Base-by-base conservation (phyloP, 2,113 vertebrate species). In the Tragulus kanchil region DNA sequence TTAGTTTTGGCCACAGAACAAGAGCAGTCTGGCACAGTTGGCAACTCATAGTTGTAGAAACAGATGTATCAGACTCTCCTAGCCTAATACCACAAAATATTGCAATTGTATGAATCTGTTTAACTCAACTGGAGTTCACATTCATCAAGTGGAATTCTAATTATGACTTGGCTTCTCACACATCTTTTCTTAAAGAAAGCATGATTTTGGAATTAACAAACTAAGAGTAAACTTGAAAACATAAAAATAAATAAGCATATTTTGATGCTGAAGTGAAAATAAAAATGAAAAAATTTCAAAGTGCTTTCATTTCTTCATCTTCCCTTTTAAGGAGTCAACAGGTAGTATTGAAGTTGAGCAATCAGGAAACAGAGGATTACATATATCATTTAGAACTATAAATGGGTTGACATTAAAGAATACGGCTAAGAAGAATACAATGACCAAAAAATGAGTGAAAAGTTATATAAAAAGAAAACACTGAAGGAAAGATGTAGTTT, bases 111-210 rank as follows among this genome's bases (percentile, higher is more conserved):
- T 65, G 61, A 85, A 71, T 61, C 31, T 73, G 64, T 14, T 31
- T 56, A 52, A 83, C 61, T 93, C 23, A 48, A 65, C 89, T 61
- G 87, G 71, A 62, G 69, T 16, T 78, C 61, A 10, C 31, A 86
- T 64, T 77, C 59, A 54, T 28, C 28, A 67, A 52, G 26, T 11
- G 45, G 58, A 67, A 31, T 75, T 95, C 73, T 75, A 77, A 71
- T 48, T 83, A 25, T 65, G 31, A 90, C 17, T 64, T 82, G 54
- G 16, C 28, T 42, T 61, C 10, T 65, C 5, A 52, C 12, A n/a
- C 48, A 16, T 28, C 50, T 89, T 86, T 96, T 50, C 21, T 93
- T n/a, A n/a, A 28, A 21, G 15, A 96, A 90, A 88, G 4, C 84
- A 78, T 48, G 13, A n/a, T n/a, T n/a, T n/a, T n/a, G n/a, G 6